Evolutionary conservation across 2,113 vertebrate species (phyloP), one percentile per base, ranked within the genome.

Genomic region (Ornithorhynchus anatinus): DNA sequence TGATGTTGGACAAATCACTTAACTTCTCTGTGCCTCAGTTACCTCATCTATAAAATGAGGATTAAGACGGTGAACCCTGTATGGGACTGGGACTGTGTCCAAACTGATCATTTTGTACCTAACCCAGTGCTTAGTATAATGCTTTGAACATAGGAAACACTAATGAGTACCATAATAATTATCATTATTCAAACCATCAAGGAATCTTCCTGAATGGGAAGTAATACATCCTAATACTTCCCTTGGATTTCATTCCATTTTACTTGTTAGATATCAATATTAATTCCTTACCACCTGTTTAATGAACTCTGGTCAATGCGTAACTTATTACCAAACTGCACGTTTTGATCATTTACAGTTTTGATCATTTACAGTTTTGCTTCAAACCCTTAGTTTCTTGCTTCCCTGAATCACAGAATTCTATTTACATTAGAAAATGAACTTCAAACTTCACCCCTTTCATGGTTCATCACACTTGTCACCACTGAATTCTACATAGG

Each of bases 241-340:
- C 32, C 52, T 45, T 50, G 19, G n/a, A 54, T 69, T 71, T 37
- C 15, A 6, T 61, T 62, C 37, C 39, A 22, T 45, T 62, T 54
- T 31, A 40, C 39, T n/a, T 48, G 7, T 56, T 23, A 11, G 45
- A 9, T 36, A 25, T 61, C 57, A 60, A 72, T 45, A 69, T 36
- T 56, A 44, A 59, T 59, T 52, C 20, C 48, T 56, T 59, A 52
- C 2, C 29, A 43, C 37, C 52, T 51, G 19, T 44, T 59, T 43
- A 64, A 14, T 50, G 71, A 75, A 63, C 14, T 56, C 31, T 32
- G 63, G 57, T 25, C 50, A 62, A n/a, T 56, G 65, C 62, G 57
- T 10, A 60, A 53, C 44, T 27, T 40, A 51, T 59, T 63, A 69
- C 42, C 25, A 50, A 67, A 65, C 61, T 31, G 25, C 15, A 33